phyloP scores from a whole-genome alignment of 2,888 invertebrate species.

The Idaea dimidiata region DNA sequence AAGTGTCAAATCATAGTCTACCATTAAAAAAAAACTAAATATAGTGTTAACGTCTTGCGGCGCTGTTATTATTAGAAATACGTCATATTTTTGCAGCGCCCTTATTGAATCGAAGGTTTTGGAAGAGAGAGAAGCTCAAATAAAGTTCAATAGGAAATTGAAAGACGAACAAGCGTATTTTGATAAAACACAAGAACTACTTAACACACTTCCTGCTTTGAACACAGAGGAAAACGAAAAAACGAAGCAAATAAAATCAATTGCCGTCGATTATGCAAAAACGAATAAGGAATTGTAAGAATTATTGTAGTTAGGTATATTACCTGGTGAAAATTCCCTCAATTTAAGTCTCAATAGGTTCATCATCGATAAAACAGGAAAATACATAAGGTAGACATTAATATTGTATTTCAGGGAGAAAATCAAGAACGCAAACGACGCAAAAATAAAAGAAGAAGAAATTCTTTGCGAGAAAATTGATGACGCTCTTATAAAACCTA shows the following conservation, averaged over 20 bases:
- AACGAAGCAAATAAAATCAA: conserved; percentile 13
- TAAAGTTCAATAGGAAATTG: conserved; percentile 44
- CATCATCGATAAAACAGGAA: too few relatives aligned
- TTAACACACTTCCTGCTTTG: conserved; percentile 22
- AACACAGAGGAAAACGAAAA: conserved; percentile 33
- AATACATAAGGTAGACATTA: not conserved
- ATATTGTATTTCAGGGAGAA: conserved; percentile 27
- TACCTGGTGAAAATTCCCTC: not conserved
- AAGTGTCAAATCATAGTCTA: too few relatives aligned
- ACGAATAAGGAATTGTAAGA: conserved; percentile 51
- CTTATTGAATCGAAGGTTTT: conserved; percentile 48
- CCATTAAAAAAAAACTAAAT: too few relatives aligned
- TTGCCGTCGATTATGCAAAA: conserved; percentile 31
- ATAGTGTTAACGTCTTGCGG: too few relatives aligned
- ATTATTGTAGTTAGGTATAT: not conserved
- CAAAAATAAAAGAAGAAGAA: conserved; percentile 30
- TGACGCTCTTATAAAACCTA: conserved; percentile 31
- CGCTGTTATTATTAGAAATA: too few relatives aligned
- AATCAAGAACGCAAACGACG: conserved; percentile 27
- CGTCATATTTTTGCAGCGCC: conserved; percentile 37
- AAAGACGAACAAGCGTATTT: conserved; percentile 25
- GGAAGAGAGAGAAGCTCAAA: conserved; percentile 54
- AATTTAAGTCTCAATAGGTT: too few relatives aligned
- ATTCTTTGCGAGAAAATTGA: conserved; percentile 31
- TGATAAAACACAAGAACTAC: not conserved